Conservation (phyloP, 2,113 vertebrate genomes). For the Candoia aspera region DNA sequence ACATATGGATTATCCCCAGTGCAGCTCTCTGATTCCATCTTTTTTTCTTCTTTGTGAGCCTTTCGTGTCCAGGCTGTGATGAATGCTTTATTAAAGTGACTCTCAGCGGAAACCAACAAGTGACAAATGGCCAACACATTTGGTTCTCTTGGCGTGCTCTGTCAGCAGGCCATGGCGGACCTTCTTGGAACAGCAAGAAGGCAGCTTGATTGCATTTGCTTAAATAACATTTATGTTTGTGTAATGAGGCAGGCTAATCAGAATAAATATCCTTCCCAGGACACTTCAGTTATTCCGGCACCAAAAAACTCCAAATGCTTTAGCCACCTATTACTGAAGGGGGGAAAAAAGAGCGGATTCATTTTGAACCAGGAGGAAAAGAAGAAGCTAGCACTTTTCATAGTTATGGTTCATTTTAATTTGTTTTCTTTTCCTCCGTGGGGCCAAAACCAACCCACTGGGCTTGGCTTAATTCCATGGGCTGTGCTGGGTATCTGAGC, state of each 20-base stretch:
- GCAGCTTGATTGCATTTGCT: neutral
- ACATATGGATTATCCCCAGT: neutral
- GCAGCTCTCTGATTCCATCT: neutral
- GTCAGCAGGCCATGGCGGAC: neutral
- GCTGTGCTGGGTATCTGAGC: neutral
- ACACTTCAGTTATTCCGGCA: neutral
- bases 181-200: neutral
- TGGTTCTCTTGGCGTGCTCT: no score
- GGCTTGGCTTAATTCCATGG: rapidly evolving
- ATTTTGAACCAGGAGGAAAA: rapidly evolving
- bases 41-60: neutral
- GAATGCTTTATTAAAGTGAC: neutral
- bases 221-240: neutral
- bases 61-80: rapidly evolving
- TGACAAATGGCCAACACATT: neutral
- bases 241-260: neutral
- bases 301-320: neutral
- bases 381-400: rapidly evolving
- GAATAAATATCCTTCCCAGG: neutral
- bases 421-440: neutral
- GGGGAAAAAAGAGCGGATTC: no score
- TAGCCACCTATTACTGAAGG: neutral
- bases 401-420: neutral
- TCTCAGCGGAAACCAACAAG: neutral
- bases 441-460: neutral